A percentile compares a stretch with the other conserved stretches of the same genome.
Conservation (phyloP, 2,888 invertebrate species). For the Nomada flava region DNA sequence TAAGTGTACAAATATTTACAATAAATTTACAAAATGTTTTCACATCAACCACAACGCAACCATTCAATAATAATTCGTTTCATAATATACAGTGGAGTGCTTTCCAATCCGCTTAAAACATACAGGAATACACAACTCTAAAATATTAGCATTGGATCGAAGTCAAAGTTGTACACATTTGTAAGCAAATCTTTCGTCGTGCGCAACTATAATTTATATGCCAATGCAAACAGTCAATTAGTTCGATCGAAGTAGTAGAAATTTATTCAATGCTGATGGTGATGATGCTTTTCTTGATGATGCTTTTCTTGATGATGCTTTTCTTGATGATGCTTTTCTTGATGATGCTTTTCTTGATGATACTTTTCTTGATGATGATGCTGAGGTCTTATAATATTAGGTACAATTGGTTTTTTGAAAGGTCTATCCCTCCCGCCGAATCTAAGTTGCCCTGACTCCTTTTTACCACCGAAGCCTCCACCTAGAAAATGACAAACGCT, state of each 20-base stretch:
- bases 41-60: neutral
- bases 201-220: neutral
- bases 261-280: neutral
- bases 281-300: neutral
- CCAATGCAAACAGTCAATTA: neutral
- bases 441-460: slow-evolving; percentile 94
- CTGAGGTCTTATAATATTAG: slow-evolving; percentile 60
- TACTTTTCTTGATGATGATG: slow-evolving; percentile 16
- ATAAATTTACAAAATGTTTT: neutral
- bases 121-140: slow-evolving; percentile 17
- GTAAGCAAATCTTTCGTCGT: neutral
- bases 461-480: slow-evolving; percentile 94
- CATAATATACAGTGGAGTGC: slow-evolving; percentile 16
- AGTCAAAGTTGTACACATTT: slow-evolving; percentile 31
- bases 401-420: slow-evolving; percentile 88
- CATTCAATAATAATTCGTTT: slow-evolving; percentile 25
- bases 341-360: neutral
- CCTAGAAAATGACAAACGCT: slow-evolving; percentile 83
- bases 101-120: slow-evolving; percentile 11
- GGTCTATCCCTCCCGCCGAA: slow-evolving; percentile 94
- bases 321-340: slow-evolving; percentile 5
- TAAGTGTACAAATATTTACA: neutral
- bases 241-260: neutral
- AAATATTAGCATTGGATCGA: slow-evolving; percentile 34
- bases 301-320: slow-evolving; percentile 10